Percentiles rank a stretch among this genome's conserved stretches.
Evolutionary conservation across 2,113 vertebrate species (phyloP).

Genomic region (Macheiramphus alcinus): DNA sequence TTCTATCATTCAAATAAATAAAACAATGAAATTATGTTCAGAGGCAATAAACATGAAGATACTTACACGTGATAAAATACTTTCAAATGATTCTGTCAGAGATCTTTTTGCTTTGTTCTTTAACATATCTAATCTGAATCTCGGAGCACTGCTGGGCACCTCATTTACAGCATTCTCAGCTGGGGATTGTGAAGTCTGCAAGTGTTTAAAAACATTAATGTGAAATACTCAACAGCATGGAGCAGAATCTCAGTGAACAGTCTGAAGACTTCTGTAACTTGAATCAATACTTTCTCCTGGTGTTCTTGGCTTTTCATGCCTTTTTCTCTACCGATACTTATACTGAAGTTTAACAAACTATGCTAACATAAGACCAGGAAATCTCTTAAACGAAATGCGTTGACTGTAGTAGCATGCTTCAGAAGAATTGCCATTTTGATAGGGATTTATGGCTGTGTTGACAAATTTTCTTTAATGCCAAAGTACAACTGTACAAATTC

Average conservation of each 20-base stretch:
- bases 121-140: slow-evolving; percentile 87
- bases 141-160: slow-evolving; percentile 74
- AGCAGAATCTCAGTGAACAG: not conserved
- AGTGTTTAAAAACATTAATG: not conserved
- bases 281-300: not conserved
- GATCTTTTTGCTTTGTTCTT: slow-evolving; percentile 92
- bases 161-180: slow-evolving; percentile 74
- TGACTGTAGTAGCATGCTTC: not conserved
- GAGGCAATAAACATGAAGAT: not conserved
- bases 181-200: slow-evolving; percentile 53
- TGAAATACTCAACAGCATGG: not conserved
- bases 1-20: not conserved
- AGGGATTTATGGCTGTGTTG: not conserved
- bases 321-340: not conserved
- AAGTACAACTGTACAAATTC: not conserved
- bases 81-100: slow-evolving; percentile 91
- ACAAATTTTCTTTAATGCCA: not conserved
- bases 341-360: not conserved
- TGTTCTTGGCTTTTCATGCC: not conserved
- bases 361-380: not conserved
- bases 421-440: not conserved
- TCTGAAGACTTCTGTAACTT: not conserved
- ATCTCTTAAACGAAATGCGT: not conserved
- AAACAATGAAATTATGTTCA: not conserved
- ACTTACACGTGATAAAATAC: slow-evolving; percentile 79